Conservation (phyloP, 2,797 vertebrate species). For the Babyrousa celebensis region DNA sequence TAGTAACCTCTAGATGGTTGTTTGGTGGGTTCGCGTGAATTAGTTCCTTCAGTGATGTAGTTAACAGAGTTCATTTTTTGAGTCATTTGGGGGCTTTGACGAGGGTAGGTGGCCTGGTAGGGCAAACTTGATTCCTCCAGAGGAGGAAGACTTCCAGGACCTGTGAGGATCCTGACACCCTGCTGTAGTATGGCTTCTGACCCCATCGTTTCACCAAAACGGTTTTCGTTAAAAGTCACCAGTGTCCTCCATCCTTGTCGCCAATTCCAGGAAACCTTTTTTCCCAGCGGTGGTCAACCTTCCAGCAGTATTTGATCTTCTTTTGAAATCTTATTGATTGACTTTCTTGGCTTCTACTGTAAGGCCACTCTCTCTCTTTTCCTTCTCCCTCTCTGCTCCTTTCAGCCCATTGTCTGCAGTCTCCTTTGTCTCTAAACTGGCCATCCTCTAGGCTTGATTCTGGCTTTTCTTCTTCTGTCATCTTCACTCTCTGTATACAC, state of each 20-base stretch:
- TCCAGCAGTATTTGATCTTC: conserved; percentile 16
- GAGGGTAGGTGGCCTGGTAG: neutral
- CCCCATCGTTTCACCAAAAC: neutral
- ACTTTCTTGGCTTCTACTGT: neutral
- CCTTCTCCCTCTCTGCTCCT: neutral
- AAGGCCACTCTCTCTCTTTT: neutral
- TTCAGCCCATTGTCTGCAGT: neutral
- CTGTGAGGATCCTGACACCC: neutral
- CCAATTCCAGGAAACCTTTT: neutral
- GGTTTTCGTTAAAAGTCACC: neutral
- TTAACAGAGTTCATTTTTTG: neutral
- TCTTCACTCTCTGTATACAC: neutral
- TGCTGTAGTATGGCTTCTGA: neutral
- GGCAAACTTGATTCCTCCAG: neutral
- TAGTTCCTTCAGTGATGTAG: neutral
- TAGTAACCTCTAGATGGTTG: conserved; percentile 11
- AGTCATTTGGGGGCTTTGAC: neutral
- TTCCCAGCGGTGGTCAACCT: neutral
- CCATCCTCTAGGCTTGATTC: neutral
- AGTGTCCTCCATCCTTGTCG: neutral
- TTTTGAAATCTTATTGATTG: conserved; percentile 10
- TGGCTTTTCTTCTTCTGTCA: neutral
- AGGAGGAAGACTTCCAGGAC: neutral
- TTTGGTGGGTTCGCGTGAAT: neutral
- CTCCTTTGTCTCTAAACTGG: neutral